These are phyloP conservation scores for Carapus acus DNA, from an alignment of 2,797 vertebrate genomes.

Conservation along the genomic window DNA sequence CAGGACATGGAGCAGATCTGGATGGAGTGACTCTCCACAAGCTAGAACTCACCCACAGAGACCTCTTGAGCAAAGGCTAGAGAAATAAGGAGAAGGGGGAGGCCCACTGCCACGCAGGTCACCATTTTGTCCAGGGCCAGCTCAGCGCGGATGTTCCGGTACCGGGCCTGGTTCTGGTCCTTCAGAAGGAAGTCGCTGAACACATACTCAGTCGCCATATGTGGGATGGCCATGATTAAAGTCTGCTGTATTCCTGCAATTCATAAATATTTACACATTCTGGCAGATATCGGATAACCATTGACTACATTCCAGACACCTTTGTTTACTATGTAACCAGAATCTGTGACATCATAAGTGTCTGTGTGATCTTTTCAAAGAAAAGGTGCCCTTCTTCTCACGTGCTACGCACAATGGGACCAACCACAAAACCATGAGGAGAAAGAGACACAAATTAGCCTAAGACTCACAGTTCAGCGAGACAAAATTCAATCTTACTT, in stretches of 20 bases:
- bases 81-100: constrained; percentile 90
- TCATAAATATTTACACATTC: constrained; percentile 18
- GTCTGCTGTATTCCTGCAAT: constrained; percentile 4
- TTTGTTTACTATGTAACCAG: not conserved
- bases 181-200: constrained; percentile 92
- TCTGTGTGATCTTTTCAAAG: not conserved
- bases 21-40: not conserved
- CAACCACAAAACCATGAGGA: too few species aligned
- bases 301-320: not conserved
- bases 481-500: too few species aligned
- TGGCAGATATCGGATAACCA: not conserved
- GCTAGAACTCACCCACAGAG: constrained; percentile 66
- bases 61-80: constrained; percentile 94
- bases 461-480: too few species aligned
- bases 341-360: not conserved
- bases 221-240: constrained; percentile 85
- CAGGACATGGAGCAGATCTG: too few species aligned
- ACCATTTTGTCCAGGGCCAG: constrained; percentile 90
- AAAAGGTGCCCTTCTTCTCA: not conserved
- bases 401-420: too few species aligned
- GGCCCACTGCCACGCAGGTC: constrained; percentile 85
- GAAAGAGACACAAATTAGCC: too few species aligned
- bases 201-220: constrained; percentile 89
- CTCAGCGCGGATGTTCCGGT: constrained; percentile 83
- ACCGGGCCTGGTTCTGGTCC: constrained; percentile 78